These are phyloP conservation scores for Carollia perspicillata DNA, from an alignment of 2,113 vertebrate genomes.

Conservation along the genomic window DNA sequence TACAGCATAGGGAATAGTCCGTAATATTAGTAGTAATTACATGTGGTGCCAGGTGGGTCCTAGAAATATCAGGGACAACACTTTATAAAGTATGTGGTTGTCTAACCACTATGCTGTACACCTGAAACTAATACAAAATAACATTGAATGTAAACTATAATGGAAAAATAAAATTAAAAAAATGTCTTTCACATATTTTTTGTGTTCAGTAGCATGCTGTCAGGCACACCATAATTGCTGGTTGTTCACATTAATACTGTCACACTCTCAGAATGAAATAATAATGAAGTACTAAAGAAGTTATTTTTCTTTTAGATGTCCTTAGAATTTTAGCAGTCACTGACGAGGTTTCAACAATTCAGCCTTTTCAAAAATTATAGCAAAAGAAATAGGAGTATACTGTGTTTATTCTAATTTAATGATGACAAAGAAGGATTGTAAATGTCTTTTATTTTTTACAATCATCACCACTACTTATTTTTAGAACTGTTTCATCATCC, in stretches of 20 bases:
- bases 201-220: not conserved
- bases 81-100: not conserved
- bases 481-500: no score
- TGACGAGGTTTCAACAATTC: not conserved
- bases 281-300: not conserved
- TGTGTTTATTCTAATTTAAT: conserved; percentile 2
- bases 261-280: not conserved
- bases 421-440: not conserved
- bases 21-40: not conserved
- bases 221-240: not conserved
- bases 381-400: not conserved
- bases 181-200: not conserved
- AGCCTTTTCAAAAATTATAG: not conserved
- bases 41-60: not conserved
- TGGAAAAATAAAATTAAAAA: not conserved
- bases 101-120: not conserved
- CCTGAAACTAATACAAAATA: not conserved
- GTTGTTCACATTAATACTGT: not conserved
- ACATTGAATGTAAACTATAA: not conserved
- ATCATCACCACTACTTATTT: no score
- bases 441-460: not conserved
- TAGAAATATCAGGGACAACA: not conserved
- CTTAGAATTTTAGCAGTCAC: not conserved
- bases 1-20: not conserved
- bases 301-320: not conserved